A percentile compares a stretch with the other conserved stretches of the same genome.
Conservation (phyloP, 2,797 vertebrate genomes). For the Margarornis squamiger region DNA sequence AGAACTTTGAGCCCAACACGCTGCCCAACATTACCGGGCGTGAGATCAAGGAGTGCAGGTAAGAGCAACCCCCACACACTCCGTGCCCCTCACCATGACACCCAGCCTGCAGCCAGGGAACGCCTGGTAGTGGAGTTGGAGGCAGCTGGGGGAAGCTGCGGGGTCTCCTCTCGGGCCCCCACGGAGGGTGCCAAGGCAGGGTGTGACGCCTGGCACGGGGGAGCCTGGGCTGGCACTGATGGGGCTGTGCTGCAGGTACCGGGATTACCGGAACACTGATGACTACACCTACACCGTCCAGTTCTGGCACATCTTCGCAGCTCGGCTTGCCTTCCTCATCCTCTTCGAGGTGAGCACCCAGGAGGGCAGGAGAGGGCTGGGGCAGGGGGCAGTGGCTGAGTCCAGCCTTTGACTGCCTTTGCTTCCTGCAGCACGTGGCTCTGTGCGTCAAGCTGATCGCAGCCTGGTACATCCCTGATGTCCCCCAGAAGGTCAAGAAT, state of each 20-base stretch:
- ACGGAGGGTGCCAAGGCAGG: rapidly evolving
- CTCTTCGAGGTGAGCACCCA: constrained; percentile 85
- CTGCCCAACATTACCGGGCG: not conserved
- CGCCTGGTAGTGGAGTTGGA: rapidly evolving
- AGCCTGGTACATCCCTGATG: constrained; percentile 89
- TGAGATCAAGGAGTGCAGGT: constrained; percentile 86
- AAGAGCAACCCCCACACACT: not conserved
- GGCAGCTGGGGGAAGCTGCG: not conserved
- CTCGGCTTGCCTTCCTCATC: constrained; percentile 90
- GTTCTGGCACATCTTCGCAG: constrained; percentile 92
- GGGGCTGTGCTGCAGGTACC: constrained; percentile 78
- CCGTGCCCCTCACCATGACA: rapidly evolving
- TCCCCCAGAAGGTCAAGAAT: constrained; percentile 87
- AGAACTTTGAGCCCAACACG: constrained; percentile 57
- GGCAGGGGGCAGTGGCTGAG: not conserved
- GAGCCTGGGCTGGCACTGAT: rapidly evolving
- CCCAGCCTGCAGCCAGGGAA: rapidly evolving
- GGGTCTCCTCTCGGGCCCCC: rapidly evolving
- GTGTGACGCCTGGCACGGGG: rapidly evolving
- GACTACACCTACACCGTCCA: constrained; percentile 83
- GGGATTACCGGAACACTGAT: constrained; percentile 83
- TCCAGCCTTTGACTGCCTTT: not conserved
- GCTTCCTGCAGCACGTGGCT: constrained; percentile 84
- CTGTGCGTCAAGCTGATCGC: constrained; percentile 89
- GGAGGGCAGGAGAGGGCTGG: not conserved